These are phyloP conservation scores for Anticlea derivata DNA, from an alignment of 2,888 invertebrate species.

Conservation along the genomic window DNA sequence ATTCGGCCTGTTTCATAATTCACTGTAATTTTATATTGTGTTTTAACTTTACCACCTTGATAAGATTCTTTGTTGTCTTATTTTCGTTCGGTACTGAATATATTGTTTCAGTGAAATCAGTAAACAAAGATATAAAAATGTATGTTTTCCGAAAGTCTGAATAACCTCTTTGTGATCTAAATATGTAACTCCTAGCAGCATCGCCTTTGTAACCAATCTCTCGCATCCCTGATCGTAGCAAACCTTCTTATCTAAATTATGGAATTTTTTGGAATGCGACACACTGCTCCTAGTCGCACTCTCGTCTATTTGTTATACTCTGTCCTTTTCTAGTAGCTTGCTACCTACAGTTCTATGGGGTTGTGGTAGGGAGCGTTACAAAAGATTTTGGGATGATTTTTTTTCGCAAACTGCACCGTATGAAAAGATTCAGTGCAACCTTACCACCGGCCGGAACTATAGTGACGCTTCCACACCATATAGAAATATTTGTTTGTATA, in stretches of 20 bases:
- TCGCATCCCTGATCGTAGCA: conserved; percentile 79
- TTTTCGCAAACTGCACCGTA: conserved; percentile 78
- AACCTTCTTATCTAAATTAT: conserved; percentile 82
- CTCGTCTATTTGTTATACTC: conserved; percentile 40
- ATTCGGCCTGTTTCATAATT: conserved; percentile 8
- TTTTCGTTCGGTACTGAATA: not conserved
- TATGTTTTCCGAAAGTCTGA: too few relatives aligned
- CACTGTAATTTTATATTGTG: not conserved
- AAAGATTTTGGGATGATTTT: conserved; percentile 81
- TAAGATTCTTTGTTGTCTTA: not conserved
- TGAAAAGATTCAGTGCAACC: conserved; percentile 63
- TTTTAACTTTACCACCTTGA: not conserved
- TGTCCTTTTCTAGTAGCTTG: conserved; percentile 62
- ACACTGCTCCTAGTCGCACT: conserved; percentile 60
- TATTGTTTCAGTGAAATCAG: not conserved
- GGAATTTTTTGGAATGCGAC: conserved; percentile 82
- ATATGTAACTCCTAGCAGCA: not conserved
- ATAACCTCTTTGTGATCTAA: not conserved
- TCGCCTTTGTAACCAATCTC: conserved; percentile 8
- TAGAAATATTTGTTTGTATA: conserved; percentile 12
- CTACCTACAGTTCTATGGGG: conserved; percentile 70
- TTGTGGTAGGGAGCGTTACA: conserved; percentile 73
- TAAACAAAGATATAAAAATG: too few relatives aligned
- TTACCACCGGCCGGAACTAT: conserved; percentile 23
- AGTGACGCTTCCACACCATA: conserved; percentile 29